Base-by-base conservation (phyloP, 2,113 vertebrate genomes). In the Elachura formosa region DNA sequence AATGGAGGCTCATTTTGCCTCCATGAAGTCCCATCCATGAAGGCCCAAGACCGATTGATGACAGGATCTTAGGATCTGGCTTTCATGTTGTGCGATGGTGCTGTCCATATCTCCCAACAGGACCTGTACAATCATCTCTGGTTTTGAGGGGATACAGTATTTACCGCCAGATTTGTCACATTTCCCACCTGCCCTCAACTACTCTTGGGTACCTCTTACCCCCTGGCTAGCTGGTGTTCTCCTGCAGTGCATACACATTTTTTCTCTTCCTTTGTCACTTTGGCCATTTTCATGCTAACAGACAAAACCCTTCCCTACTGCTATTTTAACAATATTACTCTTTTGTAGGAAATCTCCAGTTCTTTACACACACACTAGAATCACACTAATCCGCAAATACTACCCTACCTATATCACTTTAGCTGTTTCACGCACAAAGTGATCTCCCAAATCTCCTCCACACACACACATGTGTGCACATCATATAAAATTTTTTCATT, bases 301-400 rank as follows among this genome's bases (percentile, higher is more conserved):
- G 4, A 43, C 1, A 11, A 15, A 40, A 75, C 29, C 2, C 3
- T 5, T 66, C 31, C 12, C 7, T 64, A 16, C 23, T 9, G 0
- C 33, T 59, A 15, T n/a, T 93, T 34, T 10, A 90, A 87, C 11
- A 72, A 63, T 33, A 54, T 31, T 3, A 3, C 8, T 19, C 4
- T 33, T 77, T 63, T 66, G 8, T 29, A 77, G 54, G 17, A 90
- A 85, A 73, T 28, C 48, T 77, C n/a, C 8, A 3, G 6, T n/a
- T 61, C 63, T 81, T 90, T 63, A 73, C 9, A 38, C 3, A 34
- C 4, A 22, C 41, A 68, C 51, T 43, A 26, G 26, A 43, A 77
- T 49, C 36, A 40, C 17, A 28, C 15, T 64, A 13, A 59, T 74
- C 23, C 80, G 33, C 58, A 85, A 34, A 31, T 72, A 22, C 21